Conservation (phyloP, 23 tunicate species). For the Styela plicata region DNA sequence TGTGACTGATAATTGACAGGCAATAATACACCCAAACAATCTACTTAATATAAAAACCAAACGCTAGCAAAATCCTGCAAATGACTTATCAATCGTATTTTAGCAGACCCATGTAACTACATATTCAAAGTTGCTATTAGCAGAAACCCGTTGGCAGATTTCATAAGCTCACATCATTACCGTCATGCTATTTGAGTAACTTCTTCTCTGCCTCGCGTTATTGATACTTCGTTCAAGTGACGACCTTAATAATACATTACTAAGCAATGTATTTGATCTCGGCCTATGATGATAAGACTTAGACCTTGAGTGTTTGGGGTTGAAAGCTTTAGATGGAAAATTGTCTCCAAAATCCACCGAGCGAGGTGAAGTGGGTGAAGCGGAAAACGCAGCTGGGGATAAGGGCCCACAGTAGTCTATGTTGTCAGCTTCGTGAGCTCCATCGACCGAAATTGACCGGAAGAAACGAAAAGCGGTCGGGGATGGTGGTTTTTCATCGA, state of each 20-base stretch:
- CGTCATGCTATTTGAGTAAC: constrained; percentile 1
- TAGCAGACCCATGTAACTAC: too few relatives aligned
- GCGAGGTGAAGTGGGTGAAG: not conserved
- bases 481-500: not conserved
- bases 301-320: constrained; percentile 10
- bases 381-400: not conserved
- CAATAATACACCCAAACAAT: too few relatives aligned
- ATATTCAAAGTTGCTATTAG: too few relatives aligned
- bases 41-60: too few relatives aligned
- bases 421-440: constrained; percentile 1
- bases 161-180: too few relatives aligned
- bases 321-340: not conserved
- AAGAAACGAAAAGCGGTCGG: constrained; percentile 18
- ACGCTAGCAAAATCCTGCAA: too few relatives aligned
- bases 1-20: too few relatives aligned
- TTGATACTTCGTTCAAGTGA: constrained; percentile 4
- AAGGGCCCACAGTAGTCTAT: not conserved
- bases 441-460: constrained; percentile 31
- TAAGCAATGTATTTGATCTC: constrained; percentile 20
- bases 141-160: too few relatives aligned
- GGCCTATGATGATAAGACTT: constrained; percentile 25
- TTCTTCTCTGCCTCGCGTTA: constrained; percentile 1
- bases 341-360: not conserved
- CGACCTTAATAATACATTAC: constrained; percentile 20
- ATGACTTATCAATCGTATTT: too few relatives aligned